phyloP scores from a whole-genome alignment of 2,113 vertebrate species.

The Taxidea taxus region DNA sequence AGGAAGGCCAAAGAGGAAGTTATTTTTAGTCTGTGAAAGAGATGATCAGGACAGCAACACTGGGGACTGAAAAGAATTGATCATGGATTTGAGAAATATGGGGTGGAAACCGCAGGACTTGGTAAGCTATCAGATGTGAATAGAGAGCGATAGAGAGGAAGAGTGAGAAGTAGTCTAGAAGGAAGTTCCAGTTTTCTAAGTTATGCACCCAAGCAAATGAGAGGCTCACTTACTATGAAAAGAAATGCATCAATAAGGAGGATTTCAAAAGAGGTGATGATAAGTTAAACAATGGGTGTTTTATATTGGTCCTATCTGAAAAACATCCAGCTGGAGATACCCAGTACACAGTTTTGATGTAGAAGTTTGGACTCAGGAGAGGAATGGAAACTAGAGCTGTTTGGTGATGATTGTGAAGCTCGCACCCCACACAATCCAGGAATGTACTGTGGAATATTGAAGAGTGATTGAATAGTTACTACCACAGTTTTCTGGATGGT shows the following conservation, averaged over 20 bases:
- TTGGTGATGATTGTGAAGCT: not conserved
- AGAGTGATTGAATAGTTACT: not conserved
- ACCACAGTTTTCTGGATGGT: not conserved
- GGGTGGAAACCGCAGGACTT: not conserved
- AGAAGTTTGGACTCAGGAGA: not conserved
- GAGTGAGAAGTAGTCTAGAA: not conserved
- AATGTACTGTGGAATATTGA: not conserved
- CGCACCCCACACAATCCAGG: not conserved
- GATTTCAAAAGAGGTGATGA: not conserved
- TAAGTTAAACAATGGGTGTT: not conserved
- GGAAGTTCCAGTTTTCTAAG: slow-evolving; percentile 34
- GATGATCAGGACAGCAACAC: not conserved
- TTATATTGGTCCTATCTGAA: not conserved
- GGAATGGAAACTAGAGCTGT: not conserved
- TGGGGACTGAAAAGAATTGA: not conserved
- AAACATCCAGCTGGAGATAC: not conserved
- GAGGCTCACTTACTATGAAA: not conserved
- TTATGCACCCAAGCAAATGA: not conserved
- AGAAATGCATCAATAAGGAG: not conserved
- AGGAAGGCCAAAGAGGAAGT: not conserved
- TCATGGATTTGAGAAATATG: not conserved
- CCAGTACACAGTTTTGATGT: not conserved
- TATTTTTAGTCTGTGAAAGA: not conserved
- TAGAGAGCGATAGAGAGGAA: not conserved
- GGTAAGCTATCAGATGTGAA: not conserved